A percentile compares a stretch with the other conserved stretches of the same genome.
Evolutionary conservation across 2,113 vertebrate genomes (phyloP).

Genomic region (Morone chrysops): DNA sequence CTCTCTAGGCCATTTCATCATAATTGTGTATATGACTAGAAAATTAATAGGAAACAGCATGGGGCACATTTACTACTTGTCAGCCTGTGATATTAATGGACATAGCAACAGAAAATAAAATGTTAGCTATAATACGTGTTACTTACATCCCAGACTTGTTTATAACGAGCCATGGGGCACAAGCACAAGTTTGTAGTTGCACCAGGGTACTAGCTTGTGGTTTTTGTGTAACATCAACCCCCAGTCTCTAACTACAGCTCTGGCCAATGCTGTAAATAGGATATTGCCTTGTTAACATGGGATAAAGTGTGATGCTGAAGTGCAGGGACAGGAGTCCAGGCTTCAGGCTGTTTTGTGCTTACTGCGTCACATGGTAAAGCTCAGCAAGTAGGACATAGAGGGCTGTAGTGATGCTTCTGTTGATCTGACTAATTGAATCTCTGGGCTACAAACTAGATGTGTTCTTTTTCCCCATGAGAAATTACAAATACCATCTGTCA

Average conservation of each 20-base stretch:
- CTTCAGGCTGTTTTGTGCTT: slow-evolving; percentile 44
- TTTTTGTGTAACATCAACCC: slow-evolving; percentile 11
- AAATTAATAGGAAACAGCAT: not conserved
- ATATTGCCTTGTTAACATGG: slow-evolving; percentile 26
- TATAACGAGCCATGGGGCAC: not conserved
- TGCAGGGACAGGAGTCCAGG: slow-evolving; percentile 17
- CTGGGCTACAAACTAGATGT: not conserved
- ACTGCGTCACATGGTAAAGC: slow-evolving; percentile 8
- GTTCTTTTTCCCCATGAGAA: not conserved
- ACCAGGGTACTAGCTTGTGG: not conserved
- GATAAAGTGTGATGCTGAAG: slow-evolving; percentile 29
- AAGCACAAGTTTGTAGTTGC: not conserved
- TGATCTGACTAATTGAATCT: not conserved
- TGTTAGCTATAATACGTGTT: too few relatives aligned
- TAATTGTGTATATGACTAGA: not conserved
- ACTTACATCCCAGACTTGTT: not conserved
- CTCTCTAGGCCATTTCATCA: not conserved
- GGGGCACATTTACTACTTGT: not conserved
- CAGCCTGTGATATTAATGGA: not conserved
- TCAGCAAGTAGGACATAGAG: not conserved
- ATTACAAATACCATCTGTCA: slow-evolving; percentile 1
- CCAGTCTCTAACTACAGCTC: slow-evolving; percentile 1
- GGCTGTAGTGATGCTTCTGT: not conserved
- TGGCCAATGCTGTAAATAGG: slow-evolving; percentile 10
- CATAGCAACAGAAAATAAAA: not conserved